These are phyloP conservation scores for Crypturellus tataupa DNA, from an alignment of 2,797 vertebrate species.

Conservation along the genomic window DNA sequence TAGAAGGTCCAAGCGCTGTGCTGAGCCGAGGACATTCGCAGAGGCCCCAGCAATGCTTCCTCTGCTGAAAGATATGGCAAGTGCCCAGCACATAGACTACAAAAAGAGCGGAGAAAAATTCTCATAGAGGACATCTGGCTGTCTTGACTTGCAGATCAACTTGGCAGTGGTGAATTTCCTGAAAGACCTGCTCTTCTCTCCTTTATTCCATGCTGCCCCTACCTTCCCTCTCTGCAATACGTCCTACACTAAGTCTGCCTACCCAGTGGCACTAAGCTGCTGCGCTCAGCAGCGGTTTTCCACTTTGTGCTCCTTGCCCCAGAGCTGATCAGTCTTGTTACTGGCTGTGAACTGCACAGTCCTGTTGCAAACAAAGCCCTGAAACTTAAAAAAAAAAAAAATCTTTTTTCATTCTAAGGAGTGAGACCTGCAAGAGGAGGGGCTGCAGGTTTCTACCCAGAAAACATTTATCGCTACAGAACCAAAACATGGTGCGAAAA, in stretches of 20 bases:
- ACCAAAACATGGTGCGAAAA: conserved; percentile 34
- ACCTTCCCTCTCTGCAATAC: neutral
- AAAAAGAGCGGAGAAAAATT: neutral
- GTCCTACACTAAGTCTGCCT: neutral
- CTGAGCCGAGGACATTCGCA: neutral
- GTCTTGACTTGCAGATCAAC: neutral
- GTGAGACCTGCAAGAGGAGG: neutral
- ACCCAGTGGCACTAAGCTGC: neutral
- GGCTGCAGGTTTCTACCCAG: conserved; percentile 39
- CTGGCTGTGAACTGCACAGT: neutral
- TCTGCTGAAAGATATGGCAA: neutral
- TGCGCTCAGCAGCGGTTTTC: neutral
- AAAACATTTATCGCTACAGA: conserved; percentile 57
- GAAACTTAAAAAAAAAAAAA: neutral
- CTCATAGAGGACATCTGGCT: accelerated
- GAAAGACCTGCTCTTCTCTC: neutral
- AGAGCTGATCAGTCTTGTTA: neutral
- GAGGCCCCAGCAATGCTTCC: neutral
- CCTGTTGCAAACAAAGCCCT: neutral
- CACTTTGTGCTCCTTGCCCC: neutral
- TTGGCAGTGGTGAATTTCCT: neutral
- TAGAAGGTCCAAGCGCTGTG: neutral
- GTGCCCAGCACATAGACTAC: neutral
- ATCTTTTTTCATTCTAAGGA: conserved; percentile 41
- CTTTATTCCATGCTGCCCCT: neutral